These are phyloP conservation scores for Hirundo rustica DNA, from an alignment of 2,797 vertebrate species.

Conservation along the genomic window DNA sequence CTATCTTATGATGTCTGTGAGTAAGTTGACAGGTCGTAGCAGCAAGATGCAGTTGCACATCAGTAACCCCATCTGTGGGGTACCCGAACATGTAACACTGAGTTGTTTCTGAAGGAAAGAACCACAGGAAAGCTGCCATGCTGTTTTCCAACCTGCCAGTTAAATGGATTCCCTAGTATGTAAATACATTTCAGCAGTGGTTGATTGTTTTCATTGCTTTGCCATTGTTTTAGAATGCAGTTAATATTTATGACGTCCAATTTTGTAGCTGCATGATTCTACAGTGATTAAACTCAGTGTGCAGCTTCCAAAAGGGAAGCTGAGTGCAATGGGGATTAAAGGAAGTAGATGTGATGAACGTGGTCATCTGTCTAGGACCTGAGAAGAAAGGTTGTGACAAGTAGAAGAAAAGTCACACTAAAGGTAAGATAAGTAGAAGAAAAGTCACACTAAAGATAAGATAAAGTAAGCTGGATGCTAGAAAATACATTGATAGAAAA, in stretches of 20 bases:
- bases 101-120: background rate
- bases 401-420: background rate
- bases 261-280: background rate
- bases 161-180: background rate
- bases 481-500: background rate
- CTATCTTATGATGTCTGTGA: background rate
- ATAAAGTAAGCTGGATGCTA: background rate
- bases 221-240: background rate
- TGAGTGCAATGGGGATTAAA: background rate
- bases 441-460: background rate
- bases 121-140: background rate
- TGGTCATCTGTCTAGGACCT: background rate
- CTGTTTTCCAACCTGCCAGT: background rate
- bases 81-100: background rate
- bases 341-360: background rate
- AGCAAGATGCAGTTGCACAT: background rate
- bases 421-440: background rate
- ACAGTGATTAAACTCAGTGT: background rate
- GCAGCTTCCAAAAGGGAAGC: background rate
- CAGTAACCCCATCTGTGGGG: background rate
- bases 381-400: background rate
- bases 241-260: background rate
- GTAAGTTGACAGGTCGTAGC: background rate
- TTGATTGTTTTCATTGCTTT: constrained; percentile 8
- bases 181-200: background rate